phyloP scores from a whole-genome alignment of 2,888 invertebrate species.

The Megalurothrips usitatus region DNA sequence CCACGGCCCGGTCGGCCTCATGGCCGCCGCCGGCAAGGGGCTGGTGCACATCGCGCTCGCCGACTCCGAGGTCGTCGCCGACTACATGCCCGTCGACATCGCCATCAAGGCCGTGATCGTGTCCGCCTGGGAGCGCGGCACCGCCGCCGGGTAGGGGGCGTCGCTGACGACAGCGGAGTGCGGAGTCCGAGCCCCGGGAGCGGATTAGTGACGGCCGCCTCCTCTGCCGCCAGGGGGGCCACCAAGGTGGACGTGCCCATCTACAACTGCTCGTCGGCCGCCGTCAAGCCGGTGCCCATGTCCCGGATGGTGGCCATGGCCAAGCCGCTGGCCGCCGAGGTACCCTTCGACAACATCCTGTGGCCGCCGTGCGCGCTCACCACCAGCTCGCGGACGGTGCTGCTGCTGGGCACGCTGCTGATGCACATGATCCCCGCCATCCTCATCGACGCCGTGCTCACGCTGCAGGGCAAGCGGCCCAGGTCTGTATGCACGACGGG shows the following conservation, averaged over 20 bases:
- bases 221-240: neutral
- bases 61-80: constrained; percentile 57
- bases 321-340: constrained; percentile 39
- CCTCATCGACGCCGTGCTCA: constrained; percentile 62
- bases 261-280: constrained; percentile 23
- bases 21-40: constrained; percentile 71
- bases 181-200: too few species aligned
- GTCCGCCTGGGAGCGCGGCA: constrained; percentile 64
- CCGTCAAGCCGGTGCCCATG: neutral
- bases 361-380: constrained; percentile 59
- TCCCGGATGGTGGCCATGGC: constrained; percentile 33
- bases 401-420: constrained; percentile 64
- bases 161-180: too few species aligned
- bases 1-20: constrained; percentile 68
- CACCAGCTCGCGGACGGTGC: constrained; percentile 56
- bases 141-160: constrained; percentile 49
- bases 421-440: constrained; percentile 77
- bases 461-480: constrained; percentile 64
- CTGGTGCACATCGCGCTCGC: constrained; percentile 65
- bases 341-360: constrained; percentile 66
- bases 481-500: constrained; percentile 46
- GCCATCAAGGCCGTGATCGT: constrained; percentile 67
- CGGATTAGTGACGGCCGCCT: neutral
- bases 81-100: constrained; percentile 78
- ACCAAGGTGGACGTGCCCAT: neutral